Conservation (phyloP, 64 coral and sea anemone species). For the Stichodactyla mertensii region DNA sequence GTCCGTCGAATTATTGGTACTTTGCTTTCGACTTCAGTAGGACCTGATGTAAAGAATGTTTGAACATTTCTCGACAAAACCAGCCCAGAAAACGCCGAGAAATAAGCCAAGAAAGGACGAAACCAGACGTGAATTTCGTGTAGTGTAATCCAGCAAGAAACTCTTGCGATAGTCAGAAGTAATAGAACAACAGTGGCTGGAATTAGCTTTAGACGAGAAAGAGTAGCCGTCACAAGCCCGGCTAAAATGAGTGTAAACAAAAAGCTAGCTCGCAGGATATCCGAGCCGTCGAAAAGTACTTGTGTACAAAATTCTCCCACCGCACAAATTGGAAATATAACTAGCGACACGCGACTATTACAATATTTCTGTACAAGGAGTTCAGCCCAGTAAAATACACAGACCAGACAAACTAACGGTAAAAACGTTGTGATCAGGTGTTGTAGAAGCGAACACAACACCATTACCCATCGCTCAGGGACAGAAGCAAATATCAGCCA, state of each 20-base stretch:
- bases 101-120: slow-evolving; percentile 85
- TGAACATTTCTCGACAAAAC: slow-evolving; percentile 95
- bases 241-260: slow-evolving; percentile 76
- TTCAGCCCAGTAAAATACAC: slow-evolving; percentile 95
- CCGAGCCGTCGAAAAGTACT: slow-evolving; percentile 82
- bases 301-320: slow-evolving; percentile 94
- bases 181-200: slow-evolving; percentile 64
- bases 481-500: slow-evolving; percentile 90
- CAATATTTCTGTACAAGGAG: slow-evolving; percentile 95
- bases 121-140: slow-evolving; percentile 74
- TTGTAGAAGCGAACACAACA: slow-evolving; percentile 70
- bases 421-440: slow-evolving; percentile 75
- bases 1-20: slow-evolving; percentile 71
- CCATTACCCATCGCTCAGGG: slow-evolving; percentile 66
- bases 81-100: slow-evolving; percentile 83
- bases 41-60: slow-evolving; percentile 56
- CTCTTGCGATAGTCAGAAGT: slow-evolving; percentile 61
- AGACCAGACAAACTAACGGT: slow-evolving; percentile 79
- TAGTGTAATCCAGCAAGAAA: slow-evolving; percentile 88
- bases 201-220: slow-evolving; percentile 74
- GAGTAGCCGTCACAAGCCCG: slow-evolving; percentile 63
- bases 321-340: slow-evolving; percentile 86
- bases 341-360: slow-evolving; percentile 78
- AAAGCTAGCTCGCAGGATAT: slow-evolving; percentile 84
- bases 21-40: slow-evolving; percentile 86